Evolutionary conservation across 2,888 invertebrate genomes (phyloP).

Genomic region (Hypena proboscidalis): DNA sequence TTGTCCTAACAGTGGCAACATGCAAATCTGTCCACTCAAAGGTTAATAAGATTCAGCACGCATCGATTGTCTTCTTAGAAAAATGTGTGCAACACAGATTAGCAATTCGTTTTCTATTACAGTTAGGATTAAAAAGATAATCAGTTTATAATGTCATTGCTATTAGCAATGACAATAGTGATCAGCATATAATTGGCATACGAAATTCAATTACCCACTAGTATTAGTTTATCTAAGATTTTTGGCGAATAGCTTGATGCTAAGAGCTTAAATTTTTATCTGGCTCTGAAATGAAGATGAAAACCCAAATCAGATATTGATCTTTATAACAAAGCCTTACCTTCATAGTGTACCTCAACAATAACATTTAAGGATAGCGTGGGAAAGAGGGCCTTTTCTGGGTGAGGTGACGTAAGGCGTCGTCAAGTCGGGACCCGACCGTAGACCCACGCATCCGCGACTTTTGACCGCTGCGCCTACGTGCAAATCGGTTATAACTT

Average conservation of each 20-base stretch:
- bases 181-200: too few relatives aligned
- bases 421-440: constrained; percentile 35
- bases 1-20: constrained; percentile 12
- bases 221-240: too few relatives aligned
- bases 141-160: constrained; percentile 3
- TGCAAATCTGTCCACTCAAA: constrained; percentile 26
- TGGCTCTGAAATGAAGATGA: too few relatives aligned
- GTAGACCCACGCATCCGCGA: constrained; percentile 42
- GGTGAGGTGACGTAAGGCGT: constrained; percentile 37
- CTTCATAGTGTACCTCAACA: constrained; percentile 4
- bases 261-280: too few relatives aligned
- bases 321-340: too few relatives aligned
- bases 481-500: constrained; percentile 35
- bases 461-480: constrained; percentile 51
- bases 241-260: too few relatives aligned
- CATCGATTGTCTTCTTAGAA: constrained; percentile 33
- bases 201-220: too few relatives aligned
- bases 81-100: constrained; percentile 28
- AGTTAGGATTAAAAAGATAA: constrained; percentile 9
- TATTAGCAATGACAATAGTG: background rate
- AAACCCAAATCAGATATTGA: too few relatives aligned
- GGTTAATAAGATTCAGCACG: constrained; percentile 33
- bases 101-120: constrained; percentile 30
- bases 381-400: constrained; percentile 39
- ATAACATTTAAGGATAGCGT: constrained; percentile 29